These are phyloP conservation scores for Torymus auratus DNA, from an alignment of 2,888 invertebrate genomes.

Conservation along the genomic window DNA sequence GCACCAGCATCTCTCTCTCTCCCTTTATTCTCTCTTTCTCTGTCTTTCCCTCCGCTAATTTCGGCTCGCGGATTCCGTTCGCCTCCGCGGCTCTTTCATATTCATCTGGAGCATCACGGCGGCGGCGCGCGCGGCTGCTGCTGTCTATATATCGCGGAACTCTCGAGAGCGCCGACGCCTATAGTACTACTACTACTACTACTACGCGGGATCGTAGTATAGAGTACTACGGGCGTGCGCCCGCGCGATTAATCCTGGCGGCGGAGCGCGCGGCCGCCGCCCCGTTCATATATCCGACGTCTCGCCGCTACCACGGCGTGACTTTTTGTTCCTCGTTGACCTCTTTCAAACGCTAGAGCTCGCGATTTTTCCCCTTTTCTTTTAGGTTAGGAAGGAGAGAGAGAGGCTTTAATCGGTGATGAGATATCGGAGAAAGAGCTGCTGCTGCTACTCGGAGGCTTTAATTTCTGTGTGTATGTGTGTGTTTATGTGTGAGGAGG, in stretches of 20 bases:
- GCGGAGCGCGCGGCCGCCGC: background rate
- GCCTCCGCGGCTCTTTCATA: slow-evolving; percentile 17
- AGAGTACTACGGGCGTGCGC: slow-evolving; percentile 9
- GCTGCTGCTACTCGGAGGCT: no score
- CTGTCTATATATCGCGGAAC: background rate
- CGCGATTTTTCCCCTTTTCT: background rate
- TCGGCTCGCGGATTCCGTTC: slow-evolving; percentile 8
- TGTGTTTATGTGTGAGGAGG: no score
- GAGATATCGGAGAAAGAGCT: slow-evolving; percentile 2
- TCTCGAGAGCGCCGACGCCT: background rate
- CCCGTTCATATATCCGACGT: slow-evolving; percentile 16
- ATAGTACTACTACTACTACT: slow-evolving; percentile 58
- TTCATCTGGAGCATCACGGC: slow-evolving; percentile 27
- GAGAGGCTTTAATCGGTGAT: slow-evolving; percentile 26
- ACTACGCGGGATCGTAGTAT: slow-evolving; percentile 10
- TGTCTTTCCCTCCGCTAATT: slow-evolving; percentile 17
- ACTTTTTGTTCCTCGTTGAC: no score
- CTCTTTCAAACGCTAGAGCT: no score
- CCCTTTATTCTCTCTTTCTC: background rate
- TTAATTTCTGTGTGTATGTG: background rate
- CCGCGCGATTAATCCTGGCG: slow-evolving; percentile 41
- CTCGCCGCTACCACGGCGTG: no score
- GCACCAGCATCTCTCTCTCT: background rate
- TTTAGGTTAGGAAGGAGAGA: no score
- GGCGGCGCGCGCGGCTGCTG: background rate